Percentiles rank a stretch among this genome's conserved stretches.
Evolutionary conservation across 2,113 vertebrate genomes (phyloP).

Genomic region (Pycnonotus jocosus): DNA sequence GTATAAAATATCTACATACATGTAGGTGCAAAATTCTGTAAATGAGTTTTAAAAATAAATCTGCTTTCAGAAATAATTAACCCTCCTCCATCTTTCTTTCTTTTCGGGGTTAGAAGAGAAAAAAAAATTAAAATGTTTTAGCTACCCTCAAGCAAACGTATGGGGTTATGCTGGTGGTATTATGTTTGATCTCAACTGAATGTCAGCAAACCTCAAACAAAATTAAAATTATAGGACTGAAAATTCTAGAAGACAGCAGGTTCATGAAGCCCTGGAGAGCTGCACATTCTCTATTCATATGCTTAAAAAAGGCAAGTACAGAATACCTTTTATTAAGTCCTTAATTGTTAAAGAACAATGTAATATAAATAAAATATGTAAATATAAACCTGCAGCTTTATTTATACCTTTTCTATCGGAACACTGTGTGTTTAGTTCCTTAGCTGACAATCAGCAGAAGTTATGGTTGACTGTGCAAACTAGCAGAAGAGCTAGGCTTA

Average conservation of each 20-base stretch:
- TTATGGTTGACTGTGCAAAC: neutral
- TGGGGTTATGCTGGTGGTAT: neutral
- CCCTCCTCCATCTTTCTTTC: neutral
- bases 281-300: neutral
- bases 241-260: neutral
- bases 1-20: neutral
- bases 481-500: neutral
- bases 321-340: neutral
- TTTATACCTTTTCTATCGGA: neutral
- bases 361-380: neutral
- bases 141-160: neutral
- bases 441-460: neutral
- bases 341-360: neutral
- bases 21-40: neutral
- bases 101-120: neutral
- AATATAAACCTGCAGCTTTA: neutral
- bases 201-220: neutral
- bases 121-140: neutral
- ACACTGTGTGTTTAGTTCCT: neutral
- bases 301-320: neutral
- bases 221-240: neutral
- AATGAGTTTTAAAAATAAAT: neutral
- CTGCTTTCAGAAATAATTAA: neutral
- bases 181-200: neutral
- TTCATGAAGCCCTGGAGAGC: neutral